These are phyloP conservation scores for Pilophorus perplexus DNA, from an alignment of 2,888 invertebrate species.

Conservation along the genomic window DNA sequence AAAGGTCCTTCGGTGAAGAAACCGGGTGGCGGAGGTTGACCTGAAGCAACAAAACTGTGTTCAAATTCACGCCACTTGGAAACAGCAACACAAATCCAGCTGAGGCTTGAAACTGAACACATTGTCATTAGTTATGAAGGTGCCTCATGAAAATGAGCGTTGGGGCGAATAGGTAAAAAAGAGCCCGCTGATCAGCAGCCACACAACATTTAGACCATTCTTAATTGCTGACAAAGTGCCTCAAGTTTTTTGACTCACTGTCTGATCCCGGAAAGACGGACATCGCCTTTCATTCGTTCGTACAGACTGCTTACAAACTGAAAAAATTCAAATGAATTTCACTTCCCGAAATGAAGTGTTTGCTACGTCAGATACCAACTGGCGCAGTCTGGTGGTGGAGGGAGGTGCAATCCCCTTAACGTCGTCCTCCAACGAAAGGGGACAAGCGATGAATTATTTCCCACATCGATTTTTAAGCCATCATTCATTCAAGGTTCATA, in stretches of 20 bases:
- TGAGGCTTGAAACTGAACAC: no score
- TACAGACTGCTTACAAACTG: background rate
- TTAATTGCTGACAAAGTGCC: background rate
- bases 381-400: no score
- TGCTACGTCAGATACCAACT: background rate
- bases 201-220: background rate
- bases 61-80: no score
- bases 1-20: conserved; percentile 40
- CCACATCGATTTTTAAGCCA: background rate
- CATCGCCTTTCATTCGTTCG: background rate
- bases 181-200: background rate
- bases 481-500: background rate
- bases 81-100: background rate
- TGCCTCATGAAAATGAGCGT: no score
- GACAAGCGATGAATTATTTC: background rate
- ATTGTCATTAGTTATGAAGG: background rate
- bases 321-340: background rate
- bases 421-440: background rate
- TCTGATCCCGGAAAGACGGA: conserved; percentile 17
- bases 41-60: conserved; percentile 11
- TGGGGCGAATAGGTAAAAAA: background rate
- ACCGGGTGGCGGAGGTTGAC: conserved; percentile 46
- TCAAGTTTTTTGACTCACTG: conserved; percentile 1
- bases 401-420: no score
- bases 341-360: background rate